A percentile compares a stretch with the other conserved stretches of the same genome.
Conservation (phyloP, 1,140 invertebrate species). For the Drosophila serrata region DNA sequence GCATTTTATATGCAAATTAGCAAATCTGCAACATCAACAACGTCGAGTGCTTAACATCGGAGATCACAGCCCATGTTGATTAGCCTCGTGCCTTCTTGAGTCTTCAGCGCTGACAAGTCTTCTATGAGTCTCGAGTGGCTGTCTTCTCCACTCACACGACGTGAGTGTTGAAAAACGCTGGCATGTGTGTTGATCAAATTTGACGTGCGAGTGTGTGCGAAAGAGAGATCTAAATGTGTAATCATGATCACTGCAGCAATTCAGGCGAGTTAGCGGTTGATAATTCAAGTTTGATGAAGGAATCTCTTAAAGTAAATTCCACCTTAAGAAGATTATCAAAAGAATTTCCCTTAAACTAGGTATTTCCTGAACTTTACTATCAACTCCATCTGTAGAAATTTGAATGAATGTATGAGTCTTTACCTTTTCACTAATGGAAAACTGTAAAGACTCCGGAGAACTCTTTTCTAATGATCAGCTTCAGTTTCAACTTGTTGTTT, state of each 20-base stretch:
- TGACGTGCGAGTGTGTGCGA: constrained; percentile 19
- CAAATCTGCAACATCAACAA: constrained; percentile 26
- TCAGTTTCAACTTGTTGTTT: constrained; percentile 11
- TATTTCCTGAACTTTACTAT: not conserved
- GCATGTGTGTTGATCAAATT: constrained; percentile 51
- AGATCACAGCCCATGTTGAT: constrained; percentile 44
- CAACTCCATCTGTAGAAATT: no score
- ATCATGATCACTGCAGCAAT: constrained; percentile 23
- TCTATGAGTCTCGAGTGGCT: constrained; percentile 7
- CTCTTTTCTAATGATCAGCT: constrained; percentile 6
- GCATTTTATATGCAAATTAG: constrained; percentile 75
- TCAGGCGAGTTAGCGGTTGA: not conserved
- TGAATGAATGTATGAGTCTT: no score
- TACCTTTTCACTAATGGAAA: constrained; percentile 4
- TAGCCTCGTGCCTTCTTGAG: constrained; percentile 33
- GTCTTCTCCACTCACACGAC: constrained; percentile 14
- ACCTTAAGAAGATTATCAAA: not conserved
- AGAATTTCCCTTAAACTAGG: not conserved
- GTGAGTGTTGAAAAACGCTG: constrained; percentile 52
- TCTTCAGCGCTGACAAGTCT: not conserved
- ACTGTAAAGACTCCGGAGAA: not conserved
- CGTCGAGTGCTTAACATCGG: constrained; percentile 30
- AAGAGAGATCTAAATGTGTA: constrained; percentile 14
- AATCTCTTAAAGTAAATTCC: not conserved
- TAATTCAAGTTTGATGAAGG: constrained; percentile 13